These are phyloP conservation scores for Chamaetylas fuelleborni DNA, from an alignment of 2,113 vertebrate species.

Conservation along the genomic window DNA sequence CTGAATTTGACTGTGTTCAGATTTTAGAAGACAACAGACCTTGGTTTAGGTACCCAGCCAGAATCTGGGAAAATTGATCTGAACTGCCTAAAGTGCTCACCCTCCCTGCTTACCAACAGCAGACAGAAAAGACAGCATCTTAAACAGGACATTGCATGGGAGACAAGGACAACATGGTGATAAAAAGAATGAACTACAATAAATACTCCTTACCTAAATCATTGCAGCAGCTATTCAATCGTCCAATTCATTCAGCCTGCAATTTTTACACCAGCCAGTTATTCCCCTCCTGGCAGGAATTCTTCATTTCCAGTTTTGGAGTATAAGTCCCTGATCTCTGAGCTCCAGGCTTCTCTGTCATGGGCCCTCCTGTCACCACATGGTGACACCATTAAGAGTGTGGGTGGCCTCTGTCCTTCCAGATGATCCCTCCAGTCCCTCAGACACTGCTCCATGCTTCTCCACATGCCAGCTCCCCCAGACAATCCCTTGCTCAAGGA, in stretches of 20 bases:
- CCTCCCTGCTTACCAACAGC: neutral
- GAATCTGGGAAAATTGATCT: neutral
- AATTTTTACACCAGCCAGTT: neutral
- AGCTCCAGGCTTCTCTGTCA: neutral
- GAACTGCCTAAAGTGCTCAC: neutral
- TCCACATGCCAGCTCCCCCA: neutral
- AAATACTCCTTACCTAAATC: neutral
- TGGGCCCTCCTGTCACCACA: accelerated
- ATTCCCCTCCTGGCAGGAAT: neutral
- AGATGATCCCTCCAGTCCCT: neutral
- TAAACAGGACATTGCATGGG: neutral
- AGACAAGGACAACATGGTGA: neutral
- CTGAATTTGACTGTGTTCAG: neutral
- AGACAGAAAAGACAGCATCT: neutral
- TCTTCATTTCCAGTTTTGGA: neutral
- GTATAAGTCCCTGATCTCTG: neutral
- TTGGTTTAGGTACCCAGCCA: neutral
- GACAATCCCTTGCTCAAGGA: neutral
- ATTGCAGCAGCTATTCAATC: neutral
- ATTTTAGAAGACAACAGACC: neutral
- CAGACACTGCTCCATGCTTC: neutral
- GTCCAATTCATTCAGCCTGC: neutral
- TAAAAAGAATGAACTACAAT: neutral
- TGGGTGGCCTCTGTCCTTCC: neutral
- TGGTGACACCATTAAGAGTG: accelerated